phyloP scores from a whole-genome alignment of 2,113 vertebrate species.

The Butastur rufipennis region DNA sequence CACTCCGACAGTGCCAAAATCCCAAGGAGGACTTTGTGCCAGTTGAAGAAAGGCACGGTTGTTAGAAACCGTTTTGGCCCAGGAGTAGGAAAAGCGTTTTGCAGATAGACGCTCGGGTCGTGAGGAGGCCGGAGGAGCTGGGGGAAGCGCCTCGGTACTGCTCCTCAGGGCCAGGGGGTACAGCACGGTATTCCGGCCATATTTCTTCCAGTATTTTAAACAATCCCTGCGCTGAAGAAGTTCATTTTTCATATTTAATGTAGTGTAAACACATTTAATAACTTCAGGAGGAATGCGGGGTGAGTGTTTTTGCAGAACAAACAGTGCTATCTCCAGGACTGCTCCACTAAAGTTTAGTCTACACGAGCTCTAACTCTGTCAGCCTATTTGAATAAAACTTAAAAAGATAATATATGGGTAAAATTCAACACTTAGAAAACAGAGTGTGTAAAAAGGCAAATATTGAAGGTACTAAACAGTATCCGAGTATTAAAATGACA shows the following conservation, averaged over 20 bases:
- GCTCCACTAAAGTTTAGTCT: conserved; percentile 56
- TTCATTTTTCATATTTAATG: conserved; percentile 67
- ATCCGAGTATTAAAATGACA: conserved; percentile 55
- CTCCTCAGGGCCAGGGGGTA: background rate
- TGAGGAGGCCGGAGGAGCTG: background rate
- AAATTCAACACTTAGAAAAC: conserved; percentile 49
- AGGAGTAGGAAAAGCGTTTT: background rate
- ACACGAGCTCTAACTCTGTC: background rate
- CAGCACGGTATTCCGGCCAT: background rate
- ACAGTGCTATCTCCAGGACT: conserved; percentile 47
- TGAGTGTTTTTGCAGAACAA: conserved; percentile 53
- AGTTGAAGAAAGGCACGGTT: conserved; percentile 19
- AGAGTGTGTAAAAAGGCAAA: conserved; percentile 51
- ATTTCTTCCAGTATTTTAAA: conserved; percentile 36
- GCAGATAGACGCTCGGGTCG: background rate
- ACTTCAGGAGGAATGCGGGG: conserved; percentile 27
- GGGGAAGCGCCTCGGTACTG: accelerated
- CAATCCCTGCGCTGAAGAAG: background rate
- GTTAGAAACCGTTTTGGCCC: background rate
- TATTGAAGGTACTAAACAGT: conserved; percentile 63
- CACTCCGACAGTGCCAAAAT: background rate
- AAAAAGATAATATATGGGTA: conserved; percentile 35
- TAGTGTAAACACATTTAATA: conserved; percentile 61
- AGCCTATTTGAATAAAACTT: conserved; percentile 61
- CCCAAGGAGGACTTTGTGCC: conserved; percentile 36